Evolutionary conservation across 1,140 invertebrate genomes (phyloP).

Genomic region (Drosophila virilis): DNA sequence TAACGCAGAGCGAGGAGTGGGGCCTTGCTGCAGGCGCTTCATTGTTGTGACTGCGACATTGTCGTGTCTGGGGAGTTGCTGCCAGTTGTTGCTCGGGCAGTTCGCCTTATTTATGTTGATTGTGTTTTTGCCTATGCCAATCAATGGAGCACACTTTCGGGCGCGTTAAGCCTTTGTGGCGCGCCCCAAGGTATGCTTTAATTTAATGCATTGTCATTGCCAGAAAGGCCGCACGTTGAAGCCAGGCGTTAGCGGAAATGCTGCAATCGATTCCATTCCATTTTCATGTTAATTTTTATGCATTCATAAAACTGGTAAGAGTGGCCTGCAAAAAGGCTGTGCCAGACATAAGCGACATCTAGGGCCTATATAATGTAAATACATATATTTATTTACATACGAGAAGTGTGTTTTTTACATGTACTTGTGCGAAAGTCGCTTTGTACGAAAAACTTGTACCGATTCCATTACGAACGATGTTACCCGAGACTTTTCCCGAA

Average conservation of each 20-base stretch:
- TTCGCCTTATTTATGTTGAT: slow-evolving; percentile 74
- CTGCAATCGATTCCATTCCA: slow-evolving; percentile 7
- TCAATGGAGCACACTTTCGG: slow-evolving; percentile 69
- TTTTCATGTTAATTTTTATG: slow-evolving; percentile 12
- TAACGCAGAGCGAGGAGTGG: not conserved
- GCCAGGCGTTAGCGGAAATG: not conserved
- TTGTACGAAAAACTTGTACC: too few species aligned
- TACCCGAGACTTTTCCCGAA: too few species aligned
- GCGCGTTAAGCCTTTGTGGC: slow-evolving; percentile 55
- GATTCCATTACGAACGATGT: too few species aligned
- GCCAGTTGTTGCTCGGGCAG: slow-evolving; percentile 41
- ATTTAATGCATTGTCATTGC: slow-evolving; percentile 62
- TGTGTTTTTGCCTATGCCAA: slow-evolving; percentile 79
- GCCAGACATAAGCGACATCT: too few species aligned
- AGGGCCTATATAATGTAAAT: too few species aligned
- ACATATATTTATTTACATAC: too few species aligned
- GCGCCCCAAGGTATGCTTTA: slow-evolving; percentile 68
- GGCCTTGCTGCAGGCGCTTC: slow-evolving; percentile 47
- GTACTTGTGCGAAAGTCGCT: too few species aligned
- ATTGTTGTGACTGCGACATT: slow-evolving; percentile 70
- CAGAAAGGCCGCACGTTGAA: not conserved
- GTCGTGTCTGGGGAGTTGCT: slow-evolving; percentile 54
- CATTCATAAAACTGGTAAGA: not conserved
- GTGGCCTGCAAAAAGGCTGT: not conserved
- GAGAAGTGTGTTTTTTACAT: too few species aligned